Evolutionary conservation across 2,797 vertebrate genomes (phyloP).

Genomic region (Salarias fasciatus): DNA sequence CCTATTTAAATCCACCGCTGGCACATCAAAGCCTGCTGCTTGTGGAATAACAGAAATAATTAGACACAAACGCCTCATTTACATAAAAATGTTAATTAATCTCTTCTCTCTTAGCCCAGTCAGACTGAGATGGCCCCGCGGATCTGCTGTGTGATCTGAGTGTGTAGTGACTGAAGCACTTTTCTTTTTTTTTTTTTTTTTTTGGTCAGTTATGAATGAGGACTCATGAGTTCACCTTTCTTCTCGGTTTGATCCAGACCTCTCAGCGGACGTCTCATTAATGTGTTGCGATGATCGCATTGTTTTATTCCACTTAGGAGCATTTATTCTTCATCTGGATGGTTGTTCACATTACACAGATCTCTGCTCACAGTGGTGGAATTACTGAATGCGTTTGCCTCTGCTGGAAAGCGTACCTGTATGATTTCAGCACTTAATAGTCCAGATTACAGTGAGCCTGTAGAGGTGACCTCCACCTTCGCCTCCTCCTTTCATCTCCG

Average conservation of each 20-base stretch:
- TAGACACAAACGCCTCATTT: slow-evolving; percentile 92
- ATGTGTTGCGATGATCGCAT: too few relatives aligned
- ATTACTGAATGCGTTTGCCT: too few relatives aligned
- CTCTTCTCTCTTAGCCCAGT: slow-evolving; percentile 85
- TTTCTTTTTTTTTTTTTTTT: slow-evolving; percentile 20
- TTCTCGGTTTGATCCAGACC: slow-evolving; percentile 26
- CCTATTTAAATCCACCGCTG: slow-evolving; percentile 98
- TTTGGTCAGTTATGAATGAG: slow-evolving; percentile 49
- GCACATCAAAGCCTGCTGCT: slow-evolving; percentile 94
- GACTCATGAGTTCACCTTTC: slow-evolving; percentile 16
- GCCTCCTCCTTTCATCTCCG: slow-evolving; percentile 69
- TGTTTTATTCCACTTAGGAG: too few relatives aligned
- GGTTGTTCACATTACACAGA: too few relatives aligned
- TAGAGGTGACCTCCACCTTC: slow-evolving; percentile 72
- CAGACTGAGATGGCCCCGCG: slow-evolving; percentile 45
- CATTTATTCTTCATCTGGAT: too few relatives aligned
- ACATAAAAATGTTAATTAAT: slow-evolving; percentile 99
- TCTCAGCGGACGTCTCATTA: slow-evolving; percentile 12
- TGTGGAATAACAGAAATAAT: slow-evolving; percentile 85
- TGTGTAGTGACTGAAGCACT: slow-evolving; percentile 16
- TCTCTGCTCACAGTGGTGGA: background rate
- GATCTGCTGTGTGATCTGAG: slow-evolving; percentile 46
- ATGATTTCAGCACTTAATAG: slow-evolving; percentile 46
- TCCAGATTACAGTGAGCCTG: slow-evolving; percentile 55
- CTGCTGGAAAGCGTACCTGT: too few relatives aligned